Conservation (phyloP, 2,113 vertebrate species). For the Dermatemys mawii region DNA sequence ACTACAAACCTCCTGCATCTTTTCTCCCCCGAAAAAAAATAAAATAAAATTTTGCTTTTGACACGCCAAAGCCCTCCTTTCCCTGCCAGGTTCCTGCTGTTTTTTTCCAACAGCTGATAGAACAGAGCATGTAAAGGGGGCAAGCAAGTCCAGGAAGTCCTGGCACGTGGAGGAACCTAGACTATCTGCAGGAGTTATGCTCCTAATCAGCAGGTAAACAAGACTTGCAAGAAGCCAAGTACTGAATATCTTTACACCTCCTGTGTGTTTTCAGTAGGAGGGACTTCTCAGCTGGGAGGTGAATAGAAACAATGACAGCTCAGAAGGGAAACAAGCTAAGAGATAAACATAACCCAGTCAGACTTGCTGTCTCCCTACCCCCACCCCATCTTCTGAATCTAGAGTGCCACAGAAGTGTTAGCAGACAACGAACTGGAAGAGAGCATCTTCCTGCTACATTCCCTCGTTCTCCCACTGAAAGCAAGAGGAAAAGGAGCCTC, state of each 20-base stretch:
- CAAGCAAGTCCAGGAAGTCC: neutral
- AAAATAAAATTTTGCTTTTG: too few species aligned
- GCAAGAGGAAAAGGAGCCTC: slow-evolving; percentile 52
- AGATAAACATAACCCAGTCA: slow-evolving; percentile 66
- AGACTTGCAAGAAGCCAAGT: neutral
- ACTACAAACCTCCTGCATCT: neutral
- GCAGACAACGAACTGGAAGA: neutral
- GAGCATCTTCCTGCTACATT: neutral
- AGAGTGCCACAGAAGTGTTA: neutral
- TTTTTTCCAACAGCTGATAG: accelerated
- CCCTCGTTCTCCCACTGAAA: slow-evolving; percentile 16
- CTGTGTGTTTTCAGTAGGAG: neutral
- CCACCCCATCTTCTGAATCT: neutral
- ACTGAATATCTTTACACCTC: neutral
- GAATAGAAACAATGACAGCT: slow-evolving; percentile 57
- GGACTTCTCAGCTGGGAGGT: slow-evolving; percentile 43
- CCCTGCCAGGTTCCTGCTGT: neutral
- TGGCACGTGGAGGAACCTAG: neutral
- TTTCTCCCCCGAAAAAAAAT: too few species aligned
- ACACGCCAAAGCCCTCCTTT: neutral
- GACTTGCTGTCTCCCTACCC: neutral
- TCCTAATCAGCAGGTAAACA: neutral
- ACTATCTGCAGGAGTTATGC: neutral
- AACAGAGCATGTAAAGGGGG: accelerated
- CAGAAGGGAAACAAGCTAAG: slow-evolving; percentile 48